Evolutionary conservation across 2,113 vertebrate species (phyloP).

Genomic region (Daboia siamensis): DNA sequence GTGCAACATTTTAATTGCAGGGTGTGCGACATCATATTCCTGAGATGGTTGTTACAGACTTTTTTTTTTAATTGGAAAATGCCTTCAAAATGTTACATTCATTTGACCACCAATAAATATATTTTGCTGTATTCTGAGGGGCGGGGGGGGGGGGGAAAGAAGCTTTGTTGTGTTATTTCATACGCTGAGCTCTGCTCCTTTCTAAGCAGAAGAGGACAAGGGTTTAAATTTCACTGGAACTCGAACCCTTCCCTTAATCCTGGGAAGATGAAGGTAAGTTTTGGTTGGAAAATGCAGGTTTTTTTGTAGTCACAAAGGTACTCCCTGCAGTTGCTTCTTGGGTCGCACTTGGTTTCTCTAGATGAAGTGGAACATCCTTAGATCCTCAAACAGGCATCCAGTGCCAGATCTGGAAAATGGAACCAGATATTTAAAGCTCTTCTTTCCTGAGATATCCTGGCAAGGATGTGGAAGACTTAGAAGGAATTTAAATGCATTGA

Average conservation of each 20-base stretch:
- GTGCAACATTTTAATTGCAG: not conserved
- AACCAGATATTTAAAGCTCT: not conserved
- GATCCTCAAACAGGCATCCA: not conserved
- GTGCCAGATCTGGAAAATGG: not conserved
- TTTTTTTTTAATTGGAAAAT: not conserved
- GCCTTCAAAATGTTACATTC: not conserved
- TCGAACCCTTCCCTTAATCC: not conserved
- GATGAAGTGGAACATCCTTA: not conserved
- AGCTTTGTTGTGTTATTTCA: conserved; percentile 35
- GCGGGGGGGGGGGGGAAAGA: not conserved
- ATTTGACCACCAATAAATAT: conserved; percentile 49
- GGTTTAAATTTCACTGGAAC: not conserved
- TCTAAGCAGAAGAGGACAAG: not conserved
- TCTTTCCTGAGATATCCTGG: not conserved
- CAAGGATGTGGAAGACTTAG: not conserved
- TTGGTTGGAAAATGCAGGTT: not conserved
- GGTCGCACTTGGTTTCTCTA: not conserved
- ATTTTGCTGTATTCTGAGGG: conserved; percentile 1
- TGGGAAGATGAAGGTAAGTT: not conserved
- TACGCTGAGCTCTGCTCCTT: not conserved
- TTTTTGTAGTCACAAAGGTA: not conserved
- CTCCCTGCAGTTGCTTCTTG: not conserved
- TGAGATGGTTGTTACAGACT: not conserved
- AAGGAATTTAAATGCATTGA: not conserved
- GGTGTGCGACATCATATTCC: not conserved